A percentile compares a stretch with the other conserved stretches of the same genome.
phyloP scores from a whole-genome alignment of 2,888 invertebrate genomes.

The Sipha maydis region DNA sequence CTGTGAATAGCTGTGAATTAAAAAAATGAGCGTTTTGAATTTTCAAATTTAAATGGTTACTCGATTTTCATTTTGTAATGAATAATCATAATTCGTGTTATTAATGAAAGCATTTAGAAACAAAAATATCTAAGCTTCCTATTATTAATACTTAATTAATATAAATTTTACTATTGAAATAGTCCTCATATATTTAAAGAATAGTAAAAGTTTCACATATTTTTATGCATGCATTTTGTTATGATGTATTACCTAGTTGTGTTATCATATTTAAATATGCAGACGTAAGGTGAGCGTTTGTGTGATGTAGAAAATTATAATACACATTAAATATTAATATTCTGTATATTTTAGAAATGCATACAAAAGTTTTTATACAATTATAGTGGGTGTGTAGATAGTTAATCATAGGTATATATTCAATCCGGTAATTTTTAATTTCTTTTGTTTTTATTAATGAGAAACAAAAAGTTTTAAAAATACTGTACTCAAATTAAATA shows the following conservation, averaged over 20 bases:
- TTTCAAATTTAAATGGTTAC: no score
- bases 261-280: neutral
- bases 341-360: neutral
- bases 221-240: neutral
- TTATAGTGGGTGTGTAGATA: neutral
- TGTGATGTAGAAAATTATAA: no score
- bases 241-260: neutral
- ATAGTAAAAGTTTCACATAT: no score
- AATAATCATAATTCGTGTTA: no score
- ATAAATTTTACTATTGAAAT: no score
- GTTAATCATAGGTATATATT: neutral
- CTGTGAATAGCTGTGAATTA: no score
- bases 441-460: neutral
- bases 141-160: no score
- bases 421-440: slow-evolving; percentile 11
- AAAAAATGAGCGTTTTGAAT: no score
- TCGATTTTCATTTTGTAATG: no score
- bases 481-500: slow-evolving; percentile 18
- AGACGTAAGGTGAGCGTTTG: neutral
- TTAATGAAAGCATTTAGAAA: no score
- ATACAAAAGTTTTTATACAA: neutral
- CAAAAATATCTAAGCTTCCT: no score
- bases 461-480: neutral
- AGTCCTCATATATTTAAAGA: no score
- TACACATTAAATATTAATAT: neutral